Base-by-base conservation (phyloP, 2,113 vertebrate genomes). In the Elephas maximus region DNA sequence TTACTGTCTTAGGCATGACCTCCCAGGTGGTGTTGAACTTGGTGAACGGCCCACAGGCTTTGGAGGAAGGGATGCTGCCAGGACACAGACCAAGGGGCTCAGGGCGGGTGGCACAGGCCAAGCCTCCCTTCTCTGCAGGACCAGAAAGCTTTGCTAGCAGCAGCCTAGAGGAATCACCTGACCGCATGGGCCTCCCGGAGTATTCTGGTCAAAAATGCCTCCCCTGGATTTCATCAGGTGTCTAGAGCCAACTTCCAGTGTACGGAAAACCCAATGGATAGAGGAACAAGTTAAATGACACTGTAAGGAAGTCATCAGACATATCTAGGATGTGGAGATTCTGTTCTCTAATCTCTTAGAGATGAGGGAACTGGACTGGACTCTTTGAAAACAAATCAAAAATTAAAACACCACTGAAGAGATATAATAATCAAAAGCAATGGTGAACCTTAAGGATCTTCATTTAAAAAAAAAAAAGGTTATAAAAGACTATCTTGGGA, bases 41-140 rank as follows among this genome's bases (percentile, higher is more conserved):
- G 53, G 99, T 98, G 97, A 99, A 99, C 0, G 99, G 99, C 2
- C 99, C 99, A 62, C 99, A 99, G 0, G 99, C 99, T 94, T 99
- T 99, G 0, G 99, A 99, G 77, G 99, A 99, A 12, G 97, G 98
- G 74, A 99, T 99, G 88, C 99, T 99, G 98, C 73, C 33, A 78
- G 67, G 86, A 79, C 45, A 95, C 1, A 45, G 74, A 60, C 8
- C 69, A 69, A 0, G 2, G 23, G 81, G 74, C 41, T 91, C 44
- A 74, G 60, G 44, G 5, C 1, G 0, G 2, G 15, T 3, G 2
- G 60, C 48, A 26, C 37, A 14, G 81, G 65, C 37, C 6, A 44
- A 24, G 65, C 0, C 1, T 0, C 30, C 20, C 11, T 3, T 53
- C 78, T 20, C 65, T 1, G 15, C 6, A 15, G 0, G 0, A 76